Percentiles rank a stretch among this genome's conserved stretches.
Conservation (phyloP, 2,888 invertebrate genomes). For the Leucophora obtusa region DNA sequence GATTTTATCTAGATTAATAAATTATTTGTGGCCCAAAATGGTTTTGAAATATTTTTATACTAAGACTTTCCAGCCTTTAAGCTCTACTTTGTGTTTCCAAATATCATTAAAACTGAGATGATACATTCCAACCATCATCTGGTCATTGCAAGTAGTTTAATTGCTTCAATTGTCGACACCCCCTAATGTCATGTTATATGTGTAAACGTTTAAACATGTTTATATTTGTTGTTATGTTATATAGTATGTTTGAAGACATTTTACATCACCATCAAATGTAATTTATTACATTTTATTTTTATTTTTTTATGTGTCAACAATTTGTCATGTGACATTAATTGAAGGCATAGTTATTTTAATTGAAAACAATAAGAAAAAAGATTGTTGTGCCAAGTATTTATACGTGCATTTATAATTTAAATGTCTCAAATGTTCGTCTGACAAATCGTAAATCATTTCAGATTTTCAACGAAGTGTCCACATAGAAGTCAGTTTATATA, state of each 20-base stretch:
- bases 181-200: neutral
- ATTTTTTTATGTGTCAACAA: constrained; percentile 51
- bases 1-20: too few relatives aligned
- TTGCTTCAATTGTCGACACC: too few relatives aligned
- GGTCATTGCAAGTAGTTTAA: too few relatives aligned
- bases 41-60: too few relatives aligned
- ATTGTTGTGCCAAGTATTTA: constrained; percentile 34
- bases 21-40: too few relatives aligned
- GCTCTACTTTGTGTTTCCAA: too few relatives aligned
- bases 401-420: constrained; percentile 11
- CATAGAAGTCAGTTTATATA: too few relatives aligned
- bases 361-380: constrained; percentile 54
- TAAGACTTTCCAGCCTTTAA: too few relatives aligned
- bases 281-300: constrained; percentile 58
- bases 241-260: constrained; percentile 31
- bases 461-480: too few relatives aligned
- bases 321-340: constrained; percentile 50
- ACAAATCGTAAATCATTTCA: constrained; percentile 47
- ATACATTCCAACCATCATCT: too few relatives aligned
- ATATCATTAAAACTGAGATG: too few relatives aligned
- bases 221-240: neutral
- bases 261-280: constrained; percentile 40
- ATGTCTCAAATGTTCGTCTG: constrained; percentile 41
- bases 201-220: constrained; percentile 16
- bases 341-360: constrained; percentile 58